Evolutionary conservation across 2,113 vertebrate genomes (phyloP), one percentile per base, ranked within the genome.

Genomic region (Bombycilla garrulus): DNA sequence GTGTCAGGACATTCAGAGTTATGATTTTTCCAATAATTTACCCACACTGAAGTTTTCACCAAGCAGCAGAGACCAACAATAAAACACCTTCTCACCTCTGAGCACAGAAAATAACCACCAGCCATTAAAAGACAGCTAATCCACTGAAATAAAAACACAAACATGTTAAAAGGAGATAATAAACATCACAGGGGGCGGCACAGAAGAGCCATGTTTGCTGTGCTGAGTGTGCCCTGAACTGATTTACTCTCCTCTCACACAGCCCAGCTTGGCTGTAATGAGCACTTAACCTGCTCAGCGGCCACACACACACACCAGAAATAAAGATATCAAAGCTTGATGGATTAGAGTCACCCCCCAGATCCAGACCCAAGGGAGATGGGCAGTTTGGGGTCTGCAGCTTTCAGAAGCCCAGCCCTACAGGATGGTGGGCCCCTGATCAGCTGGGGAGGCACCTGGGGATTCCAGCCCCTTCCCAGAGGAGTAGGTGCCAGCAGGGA

Each of bases 371-470:
- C 35, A 14, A 6, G 5, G 78, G 13, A 66, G 23, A 8, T 1
- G 45, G 38, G 48, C 16, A 45, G 0, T 45, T 10, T 22, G 69
- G 50, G 35, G 28, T 51, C 44, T 33, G n/a, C 15, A 48, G 29
- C 25, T 42, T 26, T 19, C 40, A 61, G 29, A 42, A 83, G 15
- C 61, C 7, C 88, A 57, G 54, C 20, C 40, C n/a, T 12, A 6
- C 6, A 20, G 8, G 4, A 23, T 0, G 4, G 11, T 0, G 29
- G 6, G 23, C 3, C 36, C 58, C n/a, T 48, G 40, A 24, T 19
- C 36, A 2, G 24, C 2, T 2, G 22, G 22, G n/a, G 21, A n/a
- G 44, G 36, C 19, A 15, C 64, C 54, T 24, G 12, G 20, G 3
- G 19, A 8, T 6, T 14, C 35, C 76, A 86, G 54, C 7, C 23